A percentile compares a stretch with the other conserved stretches of the same genome.
phyloP scores from a whole-genome alignment of 23 tunicate species.

The Aplidium turbinatum region DNA sequence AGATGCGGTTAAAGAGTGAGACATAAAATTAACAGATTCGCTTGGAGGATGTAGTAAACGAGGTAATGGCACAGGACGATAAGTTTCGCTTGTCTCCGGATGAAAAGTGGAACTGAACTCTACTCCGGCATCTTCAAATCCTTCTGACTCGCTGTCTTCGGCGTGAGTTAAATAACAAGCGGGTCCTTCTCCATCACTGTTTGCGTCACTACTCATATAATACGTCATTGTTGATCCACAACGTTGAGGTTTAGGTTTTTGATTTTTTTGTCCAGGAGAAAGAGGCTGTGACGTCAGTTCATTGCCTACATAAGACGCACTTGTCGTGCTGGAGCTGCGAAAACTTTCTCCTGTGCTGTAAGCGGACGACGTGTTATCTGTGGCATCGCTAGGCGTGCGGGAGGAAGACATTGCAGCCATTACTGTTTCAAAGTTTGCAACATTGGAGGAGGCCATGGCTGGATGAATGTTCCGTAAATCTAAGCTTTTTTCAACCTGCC shows the following conservation, averaged over 20 bases:
- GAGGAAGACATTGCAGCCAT: background rate
- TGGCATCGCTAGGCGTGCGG: slow-evolving; percentile 8
- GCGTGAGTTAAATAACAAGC: slow-evolving; percentile 59
- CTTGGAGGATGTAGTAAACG: slow-evolving; percentile 34
- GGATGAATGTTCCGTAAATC: no score
- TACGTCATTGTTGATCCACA: slow-evolving; percentile 4
- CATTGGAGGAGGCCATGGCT: background rate
- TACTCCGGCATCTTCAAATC: slow-evolving; percentile 18
- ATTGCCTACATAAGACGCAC: background rate
- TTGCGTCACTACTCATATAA: slow-evolving; percentile 54
- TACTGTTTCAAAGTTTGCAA: background rate
- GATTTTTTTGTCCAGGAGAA: background rate
- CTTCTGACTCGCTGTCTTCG: slow-evolving; percentile 28
- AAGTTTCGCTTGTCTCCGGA: background rate
- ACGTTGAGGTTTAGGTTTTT: background rate
- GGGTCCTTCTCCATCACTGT: slow-evolving; percentile 58
- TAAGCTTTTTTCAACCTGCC: slow-evolving; percentile 14
- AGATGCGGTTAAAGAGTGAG: slow-evolving; percentile 48
- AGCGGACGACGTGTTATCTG: slow-evolving; percentile 39
- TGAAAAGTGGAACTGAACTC: slow-evolving; percentile 15
- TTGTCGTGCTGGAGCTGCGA: slow-evolving; percentile 21
- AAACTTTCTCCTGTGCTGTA: slow-evolving; percentile 43
- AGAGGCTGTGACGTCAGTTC: background rate
- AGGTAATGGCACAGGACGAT: slow-evolving; percentile 35
- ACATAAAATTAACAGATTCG: slow-evolving; percentile 13